A percentile compares a stretch with the other conserved stretches of the same genome.
phyloP scores from a whole-genome alignment of 2,888 invertebrate species.

The Slavum lentiscoides region DNA sequence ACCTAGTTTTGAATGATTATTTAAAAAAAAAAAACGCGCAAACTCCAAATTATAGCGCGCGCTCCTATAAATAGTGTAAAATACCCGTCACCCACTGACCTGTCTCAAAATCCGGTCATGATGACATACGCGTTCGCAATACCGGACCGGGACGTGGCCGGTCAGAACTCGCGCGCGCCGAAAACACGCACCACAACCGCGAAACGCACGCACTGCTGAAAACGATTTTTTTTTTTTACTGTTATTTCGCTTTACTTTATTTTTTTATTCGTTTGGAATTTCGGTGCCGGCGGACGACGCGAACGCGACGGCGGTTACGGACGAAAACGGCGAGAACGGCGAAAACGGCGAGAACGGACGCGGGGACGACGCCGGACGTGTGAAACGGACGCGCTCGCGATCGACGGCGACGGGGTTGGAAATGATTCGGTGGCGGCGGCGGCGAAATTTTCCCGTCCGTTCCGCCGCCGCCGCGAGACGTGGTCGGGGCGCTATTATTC shows the following conservation, averaged over 20 bases:
- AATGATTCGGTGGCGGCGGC: slow-evolving; percentile 29
- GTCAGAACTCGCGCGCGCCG: too few species aligned
- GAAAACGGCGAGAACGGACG: neutral
- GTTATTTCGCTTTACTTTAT: too few species aligned
- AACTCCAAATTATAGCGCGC: too few species aligned
- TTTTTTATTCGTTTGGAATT: neutral
- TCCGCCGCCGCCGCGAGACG: neutral
- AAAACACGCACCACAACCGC: too few species aligned
- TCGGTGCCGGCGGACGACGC: neutral
- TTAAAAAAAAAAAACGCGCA: too few species aligned
- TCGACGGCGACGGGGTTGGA: slow-evolving; percentile 26
- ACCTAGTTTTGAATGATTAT: too few species aligned
- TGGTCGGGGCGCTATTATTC: neutral
- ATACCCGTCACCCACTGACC: too few species aligned
- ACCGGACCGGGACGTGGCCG: neutral
- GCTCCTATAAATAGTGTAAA: too few species aligned
- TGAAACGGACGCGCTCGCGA: slow-evolving; percentile 30
- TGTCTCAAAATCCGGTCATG: too few species aligned
- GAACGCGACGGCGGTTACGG: neutral
- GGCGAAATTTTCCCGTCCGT: slow-evolving; percentile 25
- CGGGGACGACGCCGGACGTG: neutral
- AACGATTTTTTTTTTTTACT: too few species aligned
- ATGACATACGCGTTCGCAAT: neutral
- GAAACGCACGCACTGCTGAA: too few species aligned
- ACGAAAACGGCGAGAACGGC: neutral